These are phyloP conservation scores for Novumbra hubbsi DNA, from an alignment of 2,797 vertebrate genomes.

Conservation along the genomic window DNA sequence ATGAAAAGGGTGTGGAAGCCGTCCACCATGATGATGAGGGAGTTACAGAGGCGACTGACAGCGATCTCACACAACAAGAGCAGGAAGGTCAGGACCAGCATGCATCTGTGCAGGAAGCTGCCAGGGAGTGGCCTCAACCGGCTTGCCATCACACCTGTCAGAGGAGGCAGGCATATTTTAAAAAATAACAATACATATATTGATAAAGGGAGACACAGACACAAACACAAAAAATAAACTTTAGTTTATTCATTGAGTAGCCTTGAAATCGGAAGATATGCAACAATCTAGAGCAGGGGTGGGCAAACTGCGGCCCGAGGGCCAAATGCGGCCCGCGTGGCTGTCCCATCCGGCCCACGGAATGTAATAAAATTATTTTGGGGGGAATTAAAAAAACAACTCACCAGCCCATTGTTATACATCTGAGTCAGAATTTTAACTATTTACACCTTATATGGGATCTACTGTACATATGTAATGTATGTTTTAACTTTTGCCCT, in stretches of 20 bases:
- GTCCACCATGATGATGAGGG: conserved; percentile 68
- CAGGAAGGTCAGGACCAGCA: conserved; percentile 57
- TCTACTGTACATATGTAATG: no score
- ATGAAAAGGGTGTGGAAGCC: conserved; percentile 74
- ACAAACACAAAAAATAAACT: not conserved
- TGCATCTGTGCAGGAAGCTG: conserved; percentile 39
- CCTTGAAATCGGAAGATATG: not conserved
- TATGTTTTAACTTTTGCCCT: no score
- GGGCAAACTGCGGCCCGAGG: no score
- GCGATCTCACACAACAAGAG: conserved; percentile 67
- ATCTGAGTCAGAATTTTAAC: no score
- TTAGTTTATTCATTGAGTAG: not conserved
- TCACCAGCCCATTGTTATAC: no score
- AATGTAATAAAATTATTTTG: no score
- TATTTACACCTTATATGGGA: no score
- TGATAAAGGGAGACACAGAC: not conserved
- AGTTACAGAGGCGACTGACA: conserved; percentile 68
- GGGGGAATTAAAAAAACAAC: no score
- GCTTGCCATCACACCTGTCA: conserved; percentile 50
- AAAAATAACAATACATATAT: no score
- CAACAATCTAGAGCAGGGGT: no score
- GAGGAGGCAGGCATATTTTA: not conserved
- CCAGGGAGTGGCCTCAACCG: conserved; percentile 14
- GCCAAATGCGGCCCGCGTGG: no score
- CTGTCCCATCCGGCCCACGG: no score